These are phyloP conservation scores for Acyrthosiphon pisum DNA, from an alignment of 1,140 invertebrate species.

Conservation along the genomic window DNA sequence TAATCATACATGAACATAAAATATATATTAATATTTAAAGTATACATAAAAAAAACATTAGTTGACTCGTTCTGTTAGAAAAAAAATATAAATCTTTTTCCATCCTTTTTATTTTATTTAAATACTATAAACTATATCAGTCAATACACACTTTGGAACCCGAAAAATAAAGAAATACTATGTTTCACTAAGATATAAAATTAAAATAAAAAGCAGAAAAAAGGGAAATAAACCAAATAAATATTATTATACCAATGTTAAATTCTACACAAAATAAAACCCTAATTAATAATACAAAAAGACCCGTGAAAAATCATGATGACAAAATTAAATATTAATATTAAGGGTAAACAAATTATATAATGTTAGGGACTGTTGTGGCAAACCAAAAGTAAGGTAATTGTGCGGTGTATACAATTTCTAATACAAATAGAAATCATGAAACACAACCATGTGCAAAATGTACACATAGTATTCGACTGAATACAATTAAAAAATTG, in stretches of 20 bases:
- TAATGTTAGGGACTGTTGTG: background rate
- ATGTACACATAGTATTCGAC: background rate
- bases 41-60: slow-evolving; percentile 45
- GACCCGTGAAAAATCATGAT: slow-evolving; percentile 31
- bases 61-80: slow-evolving; percentile 46
- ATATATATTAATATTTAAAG: slow-evolving; percentile 44
- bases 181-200: slow-evolving; percentile 23
- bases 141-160: slow-evolving; percentile 52
- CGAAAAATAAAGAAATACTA: slow-evolving; percentile 46
- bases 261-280: slow-evolving; percentile 45
- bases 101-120: background rate
- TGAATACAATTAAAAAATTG: slow-evolving; percentile 1
- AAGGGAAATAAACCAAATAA: slow-evolving; percentile 39
- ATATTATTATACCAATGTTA: background rate
- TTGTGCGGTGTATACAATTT: slow-evolving; percentile 14
- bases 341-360: background rate
- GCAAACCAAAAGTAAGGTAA: slow-evolving; percentile 13
- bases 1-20: slow-evolving; percentile 29
- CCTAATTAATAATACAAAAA: slow-evolving; percentile 53
- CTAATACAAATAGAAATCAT: background rate
- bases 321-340: slow-evolving; percentile 36
- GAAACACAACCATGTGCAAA: slow-evolving; percentile 21
- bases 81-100: slow-evolving; percentile 33
- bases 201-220: slow-evolving; percentile 23
- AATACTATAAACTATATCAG: slow-evolving; percentile 55